Base-by-base conservation (phyloP, 1,140 invertebrate genomes). In the Drosophila subpulchrella region DNA sequence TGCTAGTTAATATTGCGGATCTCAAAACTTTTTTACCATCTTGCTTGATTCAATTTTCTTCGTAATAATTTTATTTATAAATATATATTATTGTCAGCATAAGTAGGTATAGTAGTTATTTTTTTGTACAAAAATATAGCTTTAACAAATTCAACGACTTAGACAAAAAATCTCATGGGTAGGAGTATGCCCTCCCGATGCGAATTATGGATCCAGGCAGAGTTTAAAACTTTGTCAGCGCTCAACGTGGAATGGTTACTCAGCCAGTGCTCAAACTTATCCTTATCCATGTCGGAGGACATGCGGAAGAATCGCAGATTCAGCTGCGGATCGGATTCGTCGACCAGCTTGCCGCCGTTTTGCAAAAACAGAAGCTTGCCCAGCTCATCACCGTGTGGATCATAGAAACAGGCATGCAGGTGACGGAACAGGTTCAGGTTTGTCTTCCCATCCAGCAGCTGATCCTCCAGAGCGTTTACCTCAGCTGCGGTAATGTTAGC, bases 291-390 rank as follows among this genome's bases (percentile, higher is more conserved):
- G 8, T 41, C 20, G 0, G 47, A 7, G 30, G 47, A 11, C 15
- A 15, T 12, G 41, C 56, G 44, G 0, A 67, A 42, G 13, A 88
- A 77, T 2, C 59, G 63, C 30, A 65, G 15, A 7, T 62, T 71
- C 1, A 68, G n/a, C 6, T 38, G n/a, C 0, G 36, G 7, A 6
- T 63, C 32, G 0, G 24, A 15, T n/a, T 66, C 34, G 2, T 15
- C 36, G 0, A 42, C 62, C 17, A 89, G 4, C 4, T 62, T 42
- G 1, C 83, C 83, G 11, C 76, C 84, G 27, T 62, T 78, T 46
- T 89, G 83, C 11, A 71, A 56, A 13, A 88, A 88, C 13, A 73
- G 55, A 41, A 89, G 27, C 17, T 27, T 53, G 0, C 15, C 41
- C 44, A 88, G 13, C 4, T 74, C 57, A 30, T 89, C 80, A 1